Base-by-base conservation (phyloP, 2,113 vertebrate species). In the Psettodes erumei region DNA sequence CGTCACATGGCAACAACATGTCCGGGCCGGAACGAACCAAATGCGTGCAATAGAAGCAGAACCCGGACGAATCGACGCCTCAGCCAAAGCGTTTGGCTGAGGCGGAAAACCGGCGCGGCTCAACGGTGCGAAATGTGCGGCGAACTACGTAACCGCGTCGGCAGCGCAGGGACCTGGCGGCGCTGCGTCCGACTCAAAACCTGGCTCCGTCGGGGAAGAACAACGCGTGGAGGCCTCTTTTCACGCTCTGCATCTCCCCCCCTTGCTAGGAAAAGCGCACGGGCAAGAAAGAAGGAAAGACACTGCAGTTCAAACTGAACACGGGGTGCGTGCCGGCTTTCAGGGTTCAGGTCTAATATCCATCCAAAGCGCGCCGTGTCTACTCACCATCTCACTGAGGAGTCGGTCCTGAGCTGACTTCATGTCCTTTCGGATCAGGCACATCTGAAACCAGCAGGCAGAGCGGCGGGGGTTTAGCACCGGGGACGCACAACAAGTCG, bases 351-450 rank as follows among this genome's bases (percentile, higher is more conserved):
- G 16, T 75, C 9, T 74, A 38, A 28, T n/a, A n/a, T 61, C 13
- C 15, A 47, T 43, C n/a, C 59, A 65, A 59, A 9, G 33, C 25
- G 35, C 40, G 50, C 64, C 3, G 9, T 5, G n/a, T 65, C 33
- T 2, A 87, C 92, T 92, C 74, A 94, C 94, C 93, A 93, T 94
- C 79, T 94, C 90, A 42, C 61, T 84, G 63, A 94, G 89, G 56
- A 95, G 89, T 50, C 82, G 84, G 51, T 94, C 93, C 86, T 95
- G 94, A 61, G 92, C 72, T 33, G 90, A 90, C 86, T 91, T 94
- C 89, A 95, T 92, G 81, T 93, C 92, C 71, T 93, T 91, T 71
- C 74, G 93, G 72, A 95, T 90, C 71, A 91, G 68, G 64, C 81
- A 84, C 92, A 95, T 94, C 94, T 95, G 89, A 58, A 77, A 89